Percentiles rank a stretch among this genome's conserved stretches.
phyloP scores from a whole-genome alignment of 2,113 vertebrate genomes.

The Tichodroma muraria region DNA sequence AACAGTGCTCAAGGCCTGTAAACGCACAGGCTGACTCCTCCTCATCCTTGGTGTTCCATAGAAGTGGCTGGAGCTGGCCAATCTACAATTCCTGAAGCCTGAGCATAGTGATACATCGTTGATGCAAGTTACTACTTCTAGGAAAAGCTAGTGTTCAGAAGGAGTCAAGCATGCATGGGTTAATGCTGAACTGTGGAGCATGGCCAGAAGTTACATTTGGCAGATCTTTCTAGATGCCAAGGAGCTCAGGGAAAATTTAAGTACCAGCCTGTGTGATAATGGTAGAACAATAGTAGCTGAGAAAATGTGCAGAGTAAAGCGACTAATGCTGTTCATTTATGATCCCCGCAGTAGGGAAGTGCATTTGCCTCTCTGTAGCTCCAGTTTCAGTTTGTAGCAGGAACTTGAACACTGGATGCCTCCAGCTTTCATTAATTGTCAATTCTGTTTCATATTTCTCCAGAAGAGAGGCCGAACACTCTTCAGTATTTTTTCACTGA shows the following conservation, averaged over 20 bases:
- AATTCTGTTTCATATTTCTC: neutral
- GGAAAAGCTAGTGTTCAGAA: neutral
- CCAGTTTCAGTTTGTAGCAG: neutral
- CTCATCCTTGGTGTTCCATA: accelerated
- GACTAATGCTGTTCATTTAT: neutral
- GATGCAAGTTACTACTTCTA: neutral
- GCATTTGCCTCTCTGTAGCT: neutral
- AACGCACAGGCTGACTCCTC: neutral
- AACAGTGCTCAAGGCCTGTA: neutral
- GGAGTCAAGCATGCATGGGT: neutral
- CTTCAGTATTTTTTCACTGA: neutral
- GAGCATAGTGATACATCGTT: neutral
- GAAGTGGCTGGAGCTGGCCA: neutral
- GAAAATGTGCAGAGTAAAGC: neutral
- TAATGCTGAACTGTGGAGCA: neutral
- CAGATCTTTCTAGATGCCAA: neutral
- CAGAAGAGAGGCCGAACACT: neutral
- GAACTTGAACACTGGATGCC: neutral
- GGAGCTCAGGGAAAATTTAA: neutral
- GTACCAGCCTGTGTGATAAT: neutral
- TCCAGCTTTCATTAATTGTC: neutral
- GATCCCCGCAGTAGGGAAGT: neutral
- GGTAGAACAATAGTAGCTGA: neutral
- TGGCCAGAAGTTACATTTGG: neutral
- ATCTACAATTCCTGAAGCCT: neutral